These are phyloP conservation scores for Miichthys miiuy DNA, from an alignment of 2,797 vertebrate species.

Conservation along the genomic window DNA sequence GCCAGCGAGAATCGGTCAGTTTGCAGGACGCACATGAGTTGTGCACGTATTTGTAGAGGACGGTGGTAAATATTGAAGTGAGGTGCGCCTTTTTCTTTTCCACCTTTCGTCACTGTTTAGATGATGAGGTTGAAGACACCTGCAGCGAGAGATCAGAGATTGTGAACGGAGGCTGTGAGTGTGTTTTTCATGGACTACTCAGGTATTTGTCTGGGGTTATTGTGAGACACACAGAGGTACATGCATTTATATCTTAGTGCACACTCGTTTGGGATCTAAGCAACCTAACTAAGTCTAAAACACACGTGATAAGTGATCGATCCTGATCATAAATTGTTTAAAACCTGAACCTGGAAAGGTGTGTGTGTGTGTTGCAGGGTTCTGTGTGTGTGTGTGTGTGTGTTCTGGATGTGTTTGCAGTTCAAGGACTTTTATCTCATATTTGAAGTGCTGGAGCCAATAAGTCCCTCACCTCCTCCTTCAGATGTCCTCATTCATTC, in stretches of 20 bases:
- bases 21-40: not conserved
- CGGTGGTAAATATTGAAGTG: not conserved
- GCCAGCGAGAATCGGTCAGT: not conserved
- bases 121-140: conserved; percentile 16
- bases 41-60: not conserved
- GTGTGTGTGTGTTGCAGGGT: not conserved
- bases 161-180: not conserved
- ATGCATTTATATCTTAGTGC: not conserved
- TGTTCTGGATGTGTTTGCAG: conserved; percentile 6
- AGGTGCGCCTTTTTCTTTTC: not conserved
- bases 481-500: conserved; percentile 11
- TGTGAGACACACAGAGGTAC: not conserved
- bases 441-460: conserved; percentile 12
- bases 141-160: conserved; percentile 7
- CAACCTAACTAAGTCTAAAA: not conserved
- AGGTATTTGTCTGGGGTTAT: not conserved
- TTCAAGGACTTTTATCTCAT: conserved; percentile 17
- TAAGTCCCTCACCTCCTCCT: conserved; percentile 3
- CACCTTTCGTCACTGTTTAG: not conserved
- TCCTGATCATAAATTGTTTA: not conserved
- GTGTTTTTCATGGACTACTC: not conserved
- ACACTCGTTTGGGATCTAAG: not conserved
- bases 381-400: not conserved
- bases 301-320: not conserved
- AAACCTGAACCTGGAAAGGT: not conserved